Conservation (phyloP, 2,888 invertebrate genomes). For the Pammene aurita region DNA sequence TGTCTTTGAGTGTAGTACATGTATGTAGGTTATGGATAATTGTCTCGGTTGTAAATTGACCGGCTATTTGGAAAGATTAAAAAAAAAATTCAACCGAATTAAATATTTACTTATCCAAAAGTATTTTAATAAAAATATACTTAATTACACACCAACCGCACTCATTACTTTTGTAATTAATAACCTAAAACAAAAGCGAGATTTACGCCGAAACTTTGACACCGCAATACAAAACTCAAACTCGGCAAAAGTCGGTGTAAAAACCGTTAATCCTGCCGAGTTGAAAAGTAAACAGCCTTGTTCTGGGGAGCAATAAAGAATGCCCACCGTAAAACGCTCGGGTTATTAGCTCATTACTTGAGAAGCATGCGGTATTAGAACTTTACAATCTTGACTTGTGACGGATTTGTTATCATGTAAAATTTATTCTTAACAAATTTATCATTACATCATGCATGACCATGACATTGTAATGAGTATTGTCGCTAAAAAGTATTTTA, state of each 20-base stretch:
- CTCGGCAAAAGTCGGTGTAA: conserved; percentile 32
- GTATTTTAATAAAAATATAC: not conserved
- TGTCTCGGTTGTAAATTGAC: too few species aligned
- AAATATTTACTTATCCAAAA: too few species aligned
- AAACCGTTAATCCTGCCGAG: conserved; percentile 38
- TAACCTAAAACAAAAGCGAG: conserved; percentile 36
- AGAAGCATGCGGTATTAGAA: not conserved
- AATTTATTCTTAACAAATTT: too few species aligned
- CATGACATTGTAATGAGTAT: too few species aligned
- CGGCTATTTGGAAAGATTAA: too few species aligned
- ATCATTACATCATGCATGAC: too few species aligned
- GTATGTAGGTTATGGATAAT: too few species aligned
- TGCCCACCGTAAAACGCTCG: conserved; percentile 31
- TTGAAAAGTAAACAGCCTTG: conserved; percentile 40
- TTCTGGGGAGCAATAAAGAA: conserved; percentile 37
- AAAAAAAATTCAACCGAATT: too few species aligned
- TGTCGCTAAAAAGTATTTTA: too few species aligned
- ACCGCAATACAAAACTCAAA: conserved; percentile 41
- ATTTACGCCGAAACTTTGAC: conserved; percentile 41
- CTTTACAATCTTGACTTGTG: too few species aligned
- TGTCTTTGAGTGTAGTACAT: too few species aligned
- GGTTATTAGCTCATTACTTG: conserved; percentile 41
- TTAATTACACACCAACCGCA: conserved; percentile 18
- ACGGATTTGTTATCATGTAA: too few species aligned
- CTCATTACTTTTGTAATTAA: conserved; percentile 33